A percentile compares a stretch with the other conserved stretches of the same genome.
Conservation (phyloP, 2,113 vertebrate species). For the Felis chaus region DNA sequence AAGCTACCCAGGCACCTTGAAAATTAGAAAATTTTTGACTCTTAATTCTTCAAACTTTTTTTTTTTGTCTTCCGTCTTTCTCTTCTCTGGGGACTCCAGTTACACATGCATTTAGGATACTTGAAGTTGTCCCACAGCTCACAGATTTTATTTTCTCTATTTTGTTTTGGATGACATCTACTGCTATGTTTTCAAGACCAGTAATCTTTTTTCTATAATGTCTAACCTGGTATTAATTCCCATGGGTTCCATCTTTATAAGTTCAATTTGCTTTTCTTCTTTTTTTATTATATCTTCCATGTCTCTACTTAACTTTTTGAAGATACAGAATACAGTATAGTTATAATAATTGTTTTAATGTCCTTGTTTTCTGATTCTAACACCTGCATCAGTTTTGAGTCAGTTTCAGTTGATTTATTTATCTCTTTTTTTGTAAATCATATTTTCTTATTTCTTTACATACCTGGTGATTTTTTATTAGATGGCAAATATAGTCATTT, state of each 20-base stretch:
- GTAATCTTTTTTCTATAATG: background rate
- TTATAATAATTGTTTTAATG: background rate
- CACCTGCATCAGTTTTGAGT: background rate
- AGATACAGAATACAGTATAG: background rate
- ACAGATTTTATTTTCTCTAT: background rate
- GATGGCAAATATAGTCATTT: background rate
- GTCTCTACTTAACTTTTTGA: background rate
- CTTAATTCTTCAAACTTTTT: background rate
- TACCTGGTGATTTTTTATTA: background rate
- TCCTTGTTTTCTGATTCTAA: slow-evolving; percentile 27
- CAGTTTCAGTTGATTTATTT: background rate
- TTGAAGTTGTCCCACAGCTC: background rate
- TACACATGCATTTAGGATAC: background rate
- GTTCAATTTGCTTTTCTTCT: background rate
- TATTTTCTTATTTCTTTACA: background rate
- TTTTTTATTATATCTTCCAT: background rate
- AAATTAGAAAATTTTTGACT: background rate
- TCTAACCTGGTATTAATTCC: slow-evolving; percentile 1
- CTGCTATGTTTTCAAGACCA: background rate
- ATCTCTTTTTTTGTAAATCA: background rate
- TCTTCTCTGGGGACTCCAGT: background rate
- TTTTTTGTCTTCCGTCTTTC: background rate
- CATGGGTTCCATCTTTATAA: background rate
- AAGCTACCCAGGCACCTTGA: background rate
- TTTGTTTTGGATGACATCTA: slow-evolving; percentile 4